Evolutionary conservation across 2,888 invertebrate species (phyloP).

Genomic region (Cephus nigrinus): DNA sequence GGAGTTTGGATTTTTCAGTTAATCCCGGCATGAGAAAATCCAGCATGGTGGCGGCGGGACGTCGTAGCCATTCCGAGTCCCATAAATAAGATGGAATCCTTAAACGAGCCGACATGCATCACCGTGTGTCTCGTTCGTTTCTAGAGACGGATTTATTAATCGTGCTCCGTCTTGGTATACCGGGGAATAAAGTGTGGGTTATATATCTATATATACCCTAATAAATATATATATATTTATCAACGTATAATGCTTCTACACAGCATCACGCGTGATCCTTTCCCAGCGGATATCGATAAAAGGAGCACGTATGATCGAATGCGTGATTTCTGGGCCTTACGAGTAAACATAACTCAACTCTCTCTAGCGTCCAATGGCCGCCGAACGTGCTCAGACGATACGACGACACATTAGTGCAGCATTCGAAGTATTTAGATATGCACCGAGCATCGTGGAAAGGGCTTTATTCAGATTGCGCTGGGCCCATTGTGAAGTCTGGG

Average conservation of each 20-base stretch:
- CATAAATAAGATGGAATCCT: neutral
- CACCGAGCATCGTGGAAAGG: slow-evolving; percentile 21
- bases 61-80: neutral
- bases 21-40: neutral
- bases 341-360: neutral
- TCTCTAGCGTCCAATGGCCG: neutral
- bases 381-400: slow-evolving; percentile 44
- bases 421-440: slow-evolving; percentile 36
- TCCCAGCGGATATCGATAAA: neutral
- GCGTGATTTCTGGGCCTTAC: neutral
- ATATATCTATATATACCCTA: neutral
- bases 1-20: neutral
- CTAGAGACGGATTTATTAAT: neutral
- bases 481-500: slow-evolving; percentile 22
- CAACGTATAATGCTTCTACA: neutral
- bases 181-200: neutral
- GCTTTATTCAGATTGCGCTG: slow-evolving; percentile 26
- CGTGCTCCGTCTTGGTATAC: neutral
- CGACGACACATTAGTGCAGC: slow-evolving; percentile 44
- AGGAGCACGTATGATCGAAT: neutral
- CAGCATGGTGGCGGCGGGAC: neutral
- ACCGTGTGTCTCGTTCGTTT: neutral
- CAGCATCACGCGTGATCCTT: neutral
- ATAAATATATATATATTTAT: neutral
- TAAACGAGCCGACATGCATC: neutral